These are phyloP conservation scores for Bombus sibiricus DNA, from an alignment of 1,140 invertebrate species.

Conservation along the genomic window DNA sequence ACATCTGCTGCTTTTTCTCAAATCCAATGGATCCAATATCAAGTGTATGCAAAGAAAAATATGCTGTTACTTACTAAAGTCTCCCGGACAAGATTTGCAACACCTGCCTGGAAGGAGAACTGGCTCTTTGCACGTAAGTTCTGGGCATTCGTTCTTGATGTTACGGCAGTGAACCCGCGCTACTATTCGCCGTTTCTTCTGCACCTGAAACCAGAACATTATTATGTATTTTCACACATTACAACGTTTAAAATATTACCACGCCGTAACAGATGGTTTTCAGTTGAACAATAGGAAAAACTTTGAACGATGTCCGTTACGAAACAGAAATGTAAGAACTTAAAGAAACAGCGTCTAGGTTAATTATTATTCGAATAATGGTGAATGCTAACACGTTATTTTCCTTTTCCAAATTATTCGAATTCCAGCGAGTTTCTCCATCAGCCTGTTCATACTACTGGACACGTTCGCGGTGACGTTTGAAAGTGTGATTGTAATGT, in stretches of 20 bases:
- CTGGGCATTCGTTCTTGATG: slow-evolving; percentile 95
- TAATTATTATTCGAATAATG: background rate
- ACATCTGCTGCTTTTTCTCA: no score
- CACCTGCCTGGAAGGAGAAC: slow-evolving; percentile 92
- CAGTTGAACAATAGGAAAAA: background rate
- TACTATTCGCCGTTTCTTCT: slow-evolving; percentile 93
- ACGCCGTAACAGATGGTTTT: background rate
- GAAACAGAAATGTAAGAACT: background rate
- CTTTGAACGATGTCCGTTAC: no score
- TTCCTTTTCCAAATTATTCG: background rate
- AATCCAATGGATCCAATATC: no score
- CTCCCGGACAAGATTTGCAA: slow-evolving; percentile 94
- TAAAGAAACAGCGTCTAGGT: background rate
- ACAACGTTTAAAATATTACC: background rate
- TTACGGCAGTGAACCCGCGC: slow-evolving; percentile 93
- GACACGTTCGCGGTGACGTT: slow-evolving; percentile 16
- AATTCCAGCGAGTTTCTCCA: slow-evolving; percentile 18
- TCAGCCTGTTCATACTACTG: background rate
- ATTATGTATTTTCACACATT: background rate
- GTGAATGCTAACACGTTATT: background rate
- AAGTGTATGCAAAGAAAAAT: background rate
- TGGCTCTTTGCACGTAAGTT: slow-evolving; percentile 92
- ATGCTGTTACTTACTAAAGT: slow-evolving; percentile 87
- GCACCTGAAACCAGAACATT: slow-evolving; percentile 86
- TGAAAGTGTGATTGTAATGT: slow-evolving; percentile 28